Base-by-base conservation (phyloP, 2,888 invertebrate genomes). In the Furcula furcula region DNA sequence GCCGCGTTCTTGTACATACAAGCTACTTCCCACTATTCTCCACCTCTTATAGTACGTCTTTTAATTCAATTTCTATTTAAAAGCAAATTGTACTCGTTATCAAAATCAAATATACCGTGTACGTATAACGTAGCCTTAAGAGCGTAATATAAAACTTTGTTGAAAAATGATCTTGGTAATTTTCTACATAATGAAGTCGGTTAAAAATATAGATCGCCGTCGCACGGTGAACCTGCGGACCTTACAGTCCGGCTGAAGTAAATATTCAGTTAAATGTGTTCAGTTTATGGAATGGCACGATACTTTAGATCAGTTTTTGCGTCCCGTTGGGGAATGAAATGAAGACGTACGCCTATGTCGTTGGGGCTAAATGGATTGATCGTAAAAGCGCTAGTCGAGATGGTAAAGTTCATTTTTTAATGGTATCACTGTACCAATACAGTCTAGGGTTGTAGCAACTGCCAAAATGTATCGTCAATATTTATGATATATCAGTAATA, bases 231-330 rank as follows among this genome's bases (percentile, higher is more conserved):
- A 46, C 46, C 53, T 50, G 39, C 36, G 49, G 46, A n/a, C 66
- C 76, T 76, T 73, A 76, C 64, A 58, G 57, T 54, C 36, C 49
- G 47, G 46, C 55, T 55, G 52, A 67, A 65, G 58, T 55, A 52
- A 59, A 43, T 64, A 65, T 75, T 68, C 67, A 55, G 51, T 67
- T 48, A 74, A 75, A 73, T 76, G n/a, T 70, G 58, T 65, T 65
- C 65, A n/a, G n/a, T 75, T 75, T 62, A 67, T 60, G 59, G 50
- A 46, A 50, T 47, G 45, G 46, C 52, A 50, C 55, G 60, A 60
- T 58, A 65, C 62, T 64, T 58, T 46, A 46, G 46, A 45, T 60
- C 64, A 65, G 61, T 64, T 63, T 53, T 42, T 44, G 25, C 43
- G 26, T 37, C 37, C 30, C 34, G 29, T 33, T 31, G 43, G 33